phyloP scores from a whole-genome alignment of 2,113 vertebrate genomes.

The Scomber japonicus region DNA sequence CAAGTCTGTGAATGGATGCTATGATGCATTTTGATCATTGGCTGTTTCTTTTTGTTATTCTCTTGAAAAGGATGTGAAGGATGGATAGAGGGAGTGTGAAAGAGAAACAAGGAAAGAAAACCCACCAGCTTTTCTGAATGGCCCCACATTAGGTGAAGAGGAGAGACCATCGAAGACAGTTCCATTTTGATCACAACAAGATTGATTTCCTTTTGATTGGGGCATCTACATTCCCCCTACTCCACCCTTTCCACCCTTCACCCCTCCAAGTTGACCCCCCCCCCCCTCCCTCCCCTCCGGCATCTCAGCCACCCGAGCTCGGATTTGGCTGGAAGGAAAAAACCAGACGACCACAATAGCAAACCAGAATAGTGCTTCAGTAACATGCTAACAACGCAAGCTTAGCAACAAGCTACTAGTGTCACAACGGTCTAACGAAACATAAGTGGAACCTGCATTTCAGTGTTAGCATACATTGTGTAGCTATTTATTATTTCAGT shows the following conservation, averaged over 20 bases:
- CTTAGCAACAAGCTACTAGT: slow-evolving; percentile 70
- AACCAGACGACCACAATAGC: slow-evolving; percentile 51
- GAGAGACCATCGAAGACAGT: slow-evolving; percentile 41
- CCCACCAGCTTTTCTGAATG: slow-evolving; percentile 68
- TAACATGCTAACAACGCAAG: slow-evolving; percentile 76
- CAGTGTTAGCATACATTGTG: slow-evolving; percentile 75
- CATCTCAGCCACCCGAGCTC: slow-evolving; percentile 23
- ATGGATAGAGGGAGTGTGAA: slow-evolving; percentile 21
- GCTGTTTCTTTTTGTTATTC: slow-evolving; percentile 6
- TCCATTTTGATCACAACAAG: slow-evolving; percentile 40
- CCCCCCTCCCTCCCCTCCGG: too few relatives aligned
- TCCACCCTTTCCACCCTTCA: slow-evolving; percentile 28
- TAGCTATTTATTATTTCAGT: slow-evolving; percentile 79
- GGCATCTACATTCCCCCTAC: slow-evolving; percentile 29
- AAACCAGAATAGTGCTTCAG: slow-evolving; percentile 71
- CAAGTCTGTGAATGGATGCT: neutral
- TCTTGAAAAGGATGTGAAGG: slow-evolving; percentile 78
- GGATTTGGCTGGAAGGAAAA: slow-evolving; percentile 34
- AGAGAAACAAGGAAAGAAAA: slow-evolving; percentile 20
- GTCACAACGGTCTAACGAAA: slow-evolving; percentile 62
- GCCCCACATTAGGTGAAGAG: slow-evolving; percentile 38
- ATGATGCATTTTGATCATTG: neutral
- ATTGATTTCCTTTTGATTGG: slow-evolving; percentile 61
- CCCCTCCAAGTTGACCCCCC: slow-evolving; percentile 14
- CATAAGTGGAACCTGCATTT: slow-evolving; percentile 65